Evolutionary conservation across 2,797 vertebrate species (phyloP).

Genomic region (Falco rusticolus): DNA sequence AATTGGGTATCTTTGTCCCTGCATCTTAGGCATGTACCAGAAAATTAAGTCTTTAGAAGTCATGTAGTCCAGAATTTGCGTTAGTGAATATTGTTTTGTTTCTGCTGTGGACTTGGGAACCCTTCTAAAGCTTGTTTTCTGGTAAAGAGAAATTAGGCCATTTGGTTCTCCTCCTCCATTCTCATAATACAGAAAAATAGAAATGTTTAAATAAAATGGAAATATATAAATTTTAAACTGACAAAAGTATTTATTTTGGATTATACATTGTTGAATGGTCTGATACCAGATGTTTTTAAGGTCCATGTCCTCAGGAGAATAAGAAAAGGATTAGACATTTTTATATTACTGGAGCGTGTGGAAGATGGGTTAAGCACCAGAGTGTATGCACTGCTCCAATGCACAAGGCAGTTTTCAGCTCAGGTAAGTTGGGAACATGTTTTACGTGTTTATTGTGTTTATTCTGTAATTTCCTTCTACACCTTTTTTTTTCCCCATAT

Average conservation of each 20-base stretch:
- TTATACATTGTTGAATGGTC: neutral
- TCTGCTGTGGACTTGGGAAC: neutral
- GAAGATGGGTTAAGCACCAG: neutral
- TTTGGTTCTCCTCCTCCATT: neutral
- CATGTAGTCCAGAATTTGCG: neutral
- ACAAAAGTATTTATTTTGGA: neutral
- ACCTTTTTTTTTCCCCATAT: accelerated
- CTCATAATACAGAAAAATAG: neutral
- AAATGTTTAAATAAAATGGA: neutral
- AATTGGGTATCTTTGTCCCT: neutral
- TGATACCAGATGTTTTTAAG: neutral
- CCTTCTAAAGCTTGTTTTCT: neutral
- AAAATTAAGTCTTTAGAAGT: neutral
- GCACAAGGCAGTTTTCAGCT: neutral
- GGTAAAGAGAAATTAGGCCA: neutral
- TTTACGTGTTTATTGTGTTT: neutral
- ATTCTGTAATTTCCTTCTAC: neutral
- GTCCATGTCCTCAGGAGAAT: neutral
- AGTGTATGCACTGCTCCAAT: neutral
- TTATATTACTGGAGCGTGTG: neutral
- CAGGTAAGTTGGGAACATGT: neutral
- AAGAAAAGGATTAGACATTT: neutral
- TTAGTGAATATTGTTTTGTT: neutral
- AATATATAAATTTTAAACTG: neutral
- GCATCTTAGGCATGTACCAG: neutral